Evolutionary conservation across 1,140 invertebrate genomes (phyloP).

Genomic region (Papilio machaon): DNA sequence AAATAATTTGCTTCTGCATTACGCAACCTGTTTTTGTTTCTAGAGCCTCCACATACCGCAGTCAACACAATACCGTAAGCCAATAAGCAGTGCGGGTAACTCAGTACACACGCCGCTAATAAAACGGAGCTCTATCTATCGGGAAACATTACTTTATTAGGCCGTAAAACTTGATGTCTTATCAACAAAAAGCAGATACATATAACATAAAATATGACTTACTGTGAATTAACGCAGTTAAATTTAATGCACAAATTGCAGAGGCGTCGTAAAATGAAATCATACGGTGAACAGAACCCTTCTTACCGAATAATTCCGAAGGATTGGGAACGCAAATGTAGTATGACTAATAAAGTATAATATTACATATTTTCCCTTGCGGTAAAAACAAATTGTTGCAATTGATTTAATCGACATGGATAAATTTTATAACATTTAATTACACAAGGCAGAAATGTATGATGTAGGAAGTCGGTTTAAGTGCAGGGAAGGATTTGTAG

Average conservation of each 20-base stretch:
- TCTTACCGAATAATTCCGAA: slow-evolving; percentile 22
- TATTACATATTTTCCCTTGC: slow-evolving; percentile 15
- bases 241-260: slow-evolving; percentile 37
- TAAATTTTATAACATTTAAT: slow-evolving; percentile 17
- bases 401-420: slow-evolving; percentile 3
- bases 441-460: background rate
- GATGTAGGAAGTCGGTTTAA: background rate
- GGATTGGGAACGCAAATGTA: slow-evolving; percentile 9
- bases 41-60: slow-evolving; percentile 27
- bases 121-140: slow-evolving; percentile 63
- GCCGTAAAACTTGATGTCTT: slow-evolving; percentile 53
- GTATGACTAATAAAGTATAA: slow-evolving; percentile 1
- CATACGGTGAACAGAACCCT: slow-evolving; percentile 14
- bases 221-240: slow-evolving; percentile 44
- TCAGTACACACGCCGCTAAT: slow-evolving; percentile 57
- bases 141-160: slow-evolving; percentile 62
- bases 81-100: slow-evolving; percentile 46
- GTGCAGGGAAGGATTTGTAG: background rate
- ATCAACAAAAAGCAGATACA: slow-evolving; percentile 44
- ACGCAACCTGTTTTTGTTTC: slow-evolving; percentile 26
- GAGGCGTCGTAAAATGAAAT: slow-evolving; percentile 35
- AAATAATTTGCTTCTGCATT: background rate
- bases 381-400: background rate
- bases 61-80: slow-evolving; percentile 36
- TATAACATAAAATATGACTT: slow-evolving; percentile 49